Percentiles rank a stretch among this genome's conserved stretches.
Evolutionary conservation across 2,888 invertebrate genomes (phyloP).

Genomic region (Xanthia togata): DNA sequence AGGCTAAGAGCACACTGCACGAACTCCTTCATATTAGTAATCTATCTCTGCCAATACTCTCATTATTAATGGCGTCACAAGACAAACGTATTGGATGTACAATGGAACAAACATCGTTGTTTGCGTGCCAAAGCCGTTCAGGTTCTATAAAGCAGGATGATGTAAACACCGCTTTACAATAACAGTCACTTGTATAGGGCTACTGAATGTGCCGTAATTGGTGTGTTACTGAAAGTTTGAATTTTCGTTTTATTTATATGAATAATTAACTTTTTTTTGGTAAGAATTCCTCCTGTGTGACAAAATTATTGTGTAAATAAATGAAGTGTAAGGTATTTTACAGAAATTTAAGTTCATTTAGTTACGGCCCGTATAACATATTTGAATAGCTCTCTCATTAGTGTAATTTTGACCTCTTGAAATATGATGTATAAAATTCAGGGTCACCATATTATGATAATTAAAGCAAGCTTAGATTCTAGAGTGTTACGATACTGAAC

Average conservation of each 20-base stretch:
- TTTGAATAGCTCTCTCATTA: not conserved
- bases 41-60: slow-evolving; percentile 66
- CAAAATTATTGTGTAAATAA: not conserved
- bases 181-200: slow-evolving; percentile 47
- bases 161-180: slow-evolving; percentile 82
- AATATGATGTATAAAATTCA: not conserved
- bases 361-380: not conserved
- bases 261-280: not conserved
- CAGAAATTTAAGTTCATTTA: not conserved
- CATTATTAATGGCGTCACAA: slow-evolving; percentile 70
- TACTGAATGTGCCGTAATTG: slow-evolving; percentile 40
- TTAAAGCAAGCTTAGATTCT: not conserved
- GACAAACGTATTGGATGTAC: slow-evolving; percentile 70
- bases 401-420: not conserved
- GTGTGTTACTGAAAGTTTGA: not conserved
- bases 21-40: slow-evolving; percentile 46
- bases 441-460: not conserved
- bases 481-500: not conserved
- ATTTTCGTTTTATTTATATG: not conserved
- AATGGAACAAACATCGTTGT: slow-evolving; percentile 75
- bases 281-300: not conserved
- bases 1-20: slow-evolving; percentile 29
- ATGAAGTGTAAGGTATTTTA: not conserved
- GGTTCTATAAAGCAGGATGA: slow-evolving; percentile 76
- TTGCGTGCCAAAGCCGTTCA: slow-evolving; percentile 75